phyloP scores from a whole-genome alignment of 2,113 vertebrate genomes.

The Ictidomys tridecemlineatus region DNA sequence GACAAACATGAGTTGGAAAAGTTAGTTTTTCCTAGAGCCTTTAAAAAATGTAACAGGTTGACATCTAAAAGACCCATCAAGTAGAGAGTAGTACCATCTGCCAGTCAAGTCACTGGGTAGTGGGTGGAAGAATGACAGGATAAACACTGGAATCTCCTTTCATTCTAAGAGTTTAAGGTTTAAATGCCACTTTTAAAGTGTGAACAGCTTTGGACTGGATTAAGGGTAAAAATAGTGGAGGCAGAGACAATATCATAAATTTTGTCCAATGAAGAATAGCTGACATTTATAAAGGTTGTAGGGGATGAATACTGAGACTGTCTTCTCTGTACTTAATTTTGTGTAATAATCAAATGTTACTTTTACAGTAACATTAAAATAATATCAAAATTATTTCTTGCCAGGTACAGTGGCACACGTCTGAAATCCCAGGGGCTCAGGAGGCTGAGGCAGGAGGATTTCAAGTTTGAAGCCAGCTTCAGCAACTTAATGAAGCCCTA shows the following conservation, averaged over 20 bases:
- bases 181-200: background rate
- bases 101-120: background rate
- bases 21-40: background rate
- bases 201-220: background rate
- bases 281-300: background rate
- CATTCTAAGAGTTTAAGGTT: background rate
- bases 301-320: background rate
- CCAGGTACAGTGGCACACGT: too few species aligned
- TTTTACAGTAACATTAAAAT: too few species aligned
- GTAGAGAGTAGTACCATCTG: too few species aligned
- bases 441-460: too few species aligned
- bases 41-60: background rate
- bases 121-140: background rate
- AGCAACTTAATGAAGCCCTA: too few species aligned
- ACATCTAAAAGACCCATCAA: background rate
- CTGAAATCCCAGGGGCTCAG: too few species aligned
- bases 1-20: background rate
- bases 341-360: background rate
- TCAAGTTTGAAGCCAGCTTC: too few species aligned
- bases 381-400: too few species aligned
- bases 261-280: background rate
- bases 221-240: background rate
- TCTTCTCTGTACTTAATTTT: constrained; percentile 31
- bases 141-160: background rate
- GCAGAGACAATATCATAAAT: background rate